Evolutionary conservation across 2,113 vertebrate species (phyloP), one percentile per base, ranked within the genome.

Genomic region (Aptenodytes forsteri): DNA sequence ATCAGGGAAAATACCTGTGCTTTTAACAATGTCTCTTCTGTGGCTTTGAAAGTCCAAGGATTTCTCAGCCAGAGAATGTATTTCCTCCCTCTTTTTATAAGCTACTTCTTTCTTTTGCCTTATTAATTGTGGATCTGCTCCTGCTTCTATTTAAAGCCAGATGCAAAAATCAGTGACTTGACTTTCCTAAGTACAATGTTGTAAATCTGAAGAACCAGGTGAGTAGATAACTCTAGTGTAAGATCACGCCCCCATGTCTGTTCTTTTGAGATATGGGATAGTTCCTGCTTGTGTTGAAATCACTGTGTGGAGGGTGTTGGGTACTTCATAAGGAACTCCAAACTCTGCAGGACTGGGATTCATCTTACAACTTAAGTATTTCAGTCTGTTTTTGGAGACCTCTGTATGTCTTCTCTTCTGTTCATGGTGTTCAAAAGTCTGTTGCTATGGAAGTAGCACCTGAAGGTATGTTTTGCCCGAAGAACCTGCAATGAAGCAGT

Each of bases 51-150:
- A 96, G 10, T 94, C 85, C 34, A 70, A 90, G 64, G 75, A 36
- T 92, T 96, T 93, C 96, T 94, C 80, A 97, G 95, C 95, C 95
- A 94, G 97, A 93, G 93, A 96, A 93, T 96, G 92, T 97, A 95
- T 93, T 95, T 96, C 62, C 87, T 93, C 79, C 78, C 65, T 80
- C 81, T 95, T 97, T 97, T 93, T 96, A 96, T 96, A 94, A 96
- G 92, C 94, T 96, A 80, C 83, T 89, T 94, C 85, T 96, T 95
- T 96, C 75, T 78, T 97, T 97, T 97, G 97, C 97, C 97, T 96
- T 96, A 97, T 70, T 83, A 83, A 91, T 95, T 86, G 71, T 96
- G 89, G 52, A 66, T 93, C 80, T 96, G 93, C 75, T 97, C 91
- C 95, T 90, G 93, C 93, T 97, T 91, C 91, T 95, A 9, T 96